These are phyloP conservation scores for Sicus ferrugineus DNA, from an alignment of 2,888 invertebrate genomes.

Conservation along the genomic window DNA sequence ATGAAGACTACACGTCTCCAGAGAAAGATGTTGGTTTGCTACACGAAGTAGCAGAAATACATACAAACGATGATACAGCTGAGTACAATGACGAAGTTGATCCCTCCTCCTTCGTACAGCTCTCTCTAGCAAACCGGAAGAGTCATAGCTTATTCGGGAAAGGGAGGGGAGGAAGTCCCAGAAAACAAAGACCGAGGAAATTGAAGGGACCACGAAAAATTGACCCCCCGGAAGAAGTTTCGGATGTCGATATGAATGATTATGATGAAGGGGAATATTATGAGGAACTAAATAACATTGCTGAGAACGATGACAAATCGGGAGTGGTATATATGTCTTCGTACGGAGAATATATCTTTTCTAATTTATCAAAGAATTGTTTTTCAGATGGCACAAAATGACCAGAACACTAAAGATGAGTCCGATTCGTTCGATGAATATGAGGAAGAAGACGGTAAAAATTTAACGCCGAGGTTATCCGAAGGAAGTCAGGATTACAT, in stretches of 20 bases:
- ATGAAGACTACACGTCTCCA: neutral
- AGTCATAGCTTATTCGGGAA: neutral
- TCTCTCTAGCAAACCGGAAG: neutral
- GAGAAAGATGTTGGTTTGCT: neutral
- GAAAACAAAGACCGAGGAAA: neutral
- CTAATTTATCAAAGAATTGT: too few species aligned
- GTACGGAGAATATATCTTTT: neutral
- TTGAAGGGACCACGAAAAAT: neutral
- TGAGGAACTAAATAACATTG: neutral
- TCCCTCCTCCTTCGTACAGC: neutral
- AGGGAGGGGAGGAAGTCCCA: neutral
- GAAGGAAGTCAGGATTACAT: neutral
- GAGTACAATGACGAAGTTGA: conserved; percentile 9
- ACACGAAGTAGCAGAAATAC: conserved; percentile 2
- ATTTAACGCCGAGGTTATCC: neutral
- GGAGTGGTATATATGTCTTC: neutral
- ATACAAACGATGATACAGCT: neutral
- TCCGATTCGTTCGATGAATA: neutral
- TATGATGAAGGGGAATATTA: neutral
- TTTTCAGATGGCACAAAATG: neutral
- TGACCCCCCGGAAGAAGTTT: too few species aligned
- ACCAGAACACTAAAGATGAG: neutral
- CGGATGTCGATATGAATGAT: neutral
- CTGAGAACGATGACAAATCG: neutral
- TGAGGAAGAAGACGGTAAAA: conserved; percentile 4